Conservation (phyloP, 2,797 vertebrate genomes). For the Chaetophractus vellerosus region DNA sequence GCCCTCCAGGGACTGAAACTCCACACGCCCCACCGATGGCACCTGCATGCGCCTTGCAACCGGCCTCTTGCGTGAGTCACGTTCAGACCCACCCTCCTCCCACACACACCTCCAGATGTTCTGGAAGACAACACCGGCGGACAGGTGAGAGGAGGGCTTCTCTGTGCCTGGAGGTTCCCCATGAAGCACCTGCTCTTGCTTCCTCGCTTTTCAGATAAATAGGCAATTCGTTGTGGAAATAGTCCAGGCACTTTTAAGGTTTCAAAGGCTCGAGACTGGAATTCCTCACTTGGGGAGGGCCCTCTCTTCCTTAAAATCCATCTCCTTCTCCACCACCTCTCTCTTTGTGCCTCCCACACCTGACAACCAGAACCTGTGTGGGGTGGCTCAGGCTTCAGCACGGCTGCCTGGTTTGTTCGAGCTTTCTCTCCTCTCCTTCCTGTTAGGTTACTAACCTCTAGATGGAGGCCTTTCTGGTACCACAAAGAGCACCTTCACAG, state of each 20-base stretch:
- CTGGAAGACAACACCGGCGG: not conserved
- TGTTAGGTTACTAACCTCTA: not conserved
- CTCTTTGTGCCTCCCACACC: not conserved
- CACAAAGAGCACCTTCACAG: not conserved
- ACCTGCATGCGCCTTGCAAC: not conserved
- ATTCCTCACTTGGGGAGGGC: not conserved
- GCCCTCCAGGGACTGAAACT: not conserved
- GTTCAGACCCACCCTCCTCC: not conserved
- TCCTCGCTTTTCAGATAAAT: not conserved
- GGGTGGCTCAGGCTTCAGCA: not conserved
- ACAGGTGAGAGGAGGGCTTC: not conserved
- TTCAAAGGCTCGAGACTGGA: not conserved
- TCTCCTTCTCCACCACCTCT: not conserved
- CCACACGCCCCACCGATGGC: not conserved
- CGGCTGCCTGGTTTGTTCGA: not conserved
- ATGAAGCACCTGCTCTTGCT: not conserved
- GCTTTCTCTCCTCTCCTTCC: not conserved
- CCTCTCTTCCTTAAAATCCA: not conserved
- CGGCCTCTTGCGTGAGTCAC: conserved; percentile 14
- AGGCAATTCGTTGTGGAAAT: not conserved
- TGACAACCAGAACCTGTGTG: not conserved
- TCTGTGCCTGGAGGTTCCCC: conserved; percentile 45
- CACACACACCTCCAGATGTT: conserved; percentile 22
- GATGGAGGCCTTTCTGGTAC: not conserved
- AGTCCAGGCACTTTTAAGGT: not conserved